These are phyloP conservation scores for Brachypterus glaber DNA, from an alignment of 2,888 invertebrate species.

Conservation along the genomic window DNA sequence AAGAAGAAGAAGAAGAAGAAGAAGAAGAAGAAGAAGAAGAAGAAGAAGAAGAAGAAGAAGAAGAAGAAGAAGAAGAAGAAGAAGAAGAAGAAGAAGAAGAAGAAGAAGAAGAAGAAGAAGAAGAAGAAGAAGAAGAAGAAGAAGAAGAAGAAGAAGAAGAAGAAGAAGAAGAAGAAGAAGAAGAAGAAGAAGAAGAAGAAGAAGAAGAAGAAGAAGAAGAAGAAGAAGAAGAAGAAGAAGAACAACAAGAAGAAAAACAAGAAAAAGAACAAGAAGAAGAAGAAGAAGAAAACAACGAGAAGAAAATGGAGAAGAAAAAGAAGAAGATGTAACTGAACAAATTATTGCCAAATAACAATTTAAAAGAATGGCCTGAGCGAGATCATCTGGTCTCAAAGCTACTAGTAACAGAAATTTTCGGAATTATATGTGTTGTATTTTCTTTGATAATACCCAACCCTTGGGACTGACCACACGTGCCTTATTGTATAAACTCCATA, in stretches of 20 bases:
- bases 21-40: conserved; percentile 4
- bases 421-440: too few relatives aligned
- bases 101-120: conserved; percentile 3
- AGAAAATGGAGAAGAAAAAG: too few relatives aligned
- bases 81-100: conserved; percentile 3
- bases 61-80: conserved; percentile 3
- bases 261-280: conserved; percentile 1
- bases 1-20: conserved; percentile 6
- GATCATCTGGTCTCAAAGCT: too few relatives aligned
- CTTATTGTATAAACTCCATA: too few relatives aligned
- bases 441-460: too few relatives aligned
- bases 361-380: too few relatives aligned
- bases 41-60: conserved; percentile 7
- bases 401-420: too few relatives aligned
- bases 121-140: conserved; percentile 4
- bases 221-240: conserved; percentile 2
- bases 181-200: conserved; percentile 3
- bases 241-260: conserved; percentile 4
- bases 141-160: conserved; percentile 3
- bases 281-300: not conserved
- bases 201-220: not conserved
- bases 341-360: too few relatives aligned
- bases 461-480: too few relatives aligned
- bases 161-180: conserved; percentile 3
- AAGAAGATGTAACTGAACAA: too few relatives aligned